Evolutionary conservation across 1,140 invertebrate species (phyloP), one percentile per base, ranked within the genome.

Genomic region (Papilio polyxenes): DNA sequence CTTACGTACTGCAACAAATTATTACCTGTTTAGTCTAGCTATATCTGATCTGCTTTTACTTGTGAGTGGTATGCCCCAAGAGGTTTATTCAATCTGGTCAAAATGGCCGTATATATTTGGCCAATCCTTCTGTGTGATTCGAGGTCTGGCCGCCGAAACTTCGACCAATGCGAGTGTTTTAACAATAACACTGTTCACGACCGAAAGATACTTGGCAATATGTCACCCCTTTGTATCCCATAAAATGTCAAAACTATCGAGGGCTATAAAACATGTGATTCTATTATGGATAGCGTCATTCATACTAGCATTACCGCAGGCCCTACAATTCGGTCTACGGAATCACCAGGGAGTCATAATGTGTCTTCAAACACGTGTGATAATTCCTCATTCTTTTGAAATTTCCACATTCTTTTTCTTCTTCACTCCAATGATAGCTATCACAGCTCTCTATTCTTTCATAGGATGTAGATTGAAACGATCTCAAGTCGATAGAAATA

Each of bases 1-100:
- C n/a, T 98, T 99, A 97, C 98, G 98, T 89, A 98, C 97, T 0
- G 97, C 98, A 0, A 98, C 98, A 13, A 99, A 99, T 91, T 99
- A 98, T 88, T 99, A 99, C 90, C 95, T 99, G 69, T 99, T 99
- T 93, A 98, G 97, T 89, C 95, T 99, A 87, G 98, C 99, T 8
- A 95, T 99, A 65, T 98, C 98, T 0, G 99, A 99, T 92, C 95
- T 99, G 37, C 93, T 99, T 10, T 94, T 99, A 6, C 95, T 99
- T 20, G 88, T 98, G 0, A 96, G 97, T 20, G 97, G 97, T 0
- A 95, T 98, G 84, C 97, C 97, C 75, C 97, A 97, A 84, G 98
- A 99, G 90, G 97, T 98, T 84, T 98, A 97, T 89, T 96, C 96
- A 69, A 97, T 98, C 59, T 99, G 98, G 98, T 97, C 96, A 2